A percentile compares a stretch with the other conserved stretches of the same genome.
Evolutionary conservation across 1,140 invertebrate species (phyloP).

Genomic region (Leptinotarsa lineolata): DNA sequence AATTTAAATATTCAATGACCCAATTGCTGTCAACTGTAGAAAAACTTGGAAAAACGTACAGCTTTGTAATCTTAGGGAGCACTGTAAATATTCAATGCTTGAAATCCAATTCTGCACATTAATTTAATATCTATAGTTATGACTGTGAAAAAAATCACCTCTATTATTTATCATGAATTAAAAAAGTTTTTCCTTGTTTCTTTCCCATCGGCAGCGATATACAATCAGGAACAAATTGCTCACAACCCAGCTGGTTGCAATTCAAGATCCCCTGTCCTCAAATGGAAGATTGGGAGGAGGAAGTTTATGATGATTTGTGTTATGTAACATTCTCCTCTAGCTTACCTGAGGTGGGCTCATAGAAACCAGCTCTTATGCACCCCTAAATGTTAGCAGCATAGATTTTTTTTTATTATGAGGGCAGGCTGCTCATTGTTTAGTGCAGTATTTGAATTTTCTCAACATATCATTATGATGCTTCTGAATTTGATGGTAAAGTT

Average conservation of each 20-base stretch:
- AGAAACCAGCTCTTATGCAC: not conserved
- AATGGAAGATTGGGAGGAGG: slow-evolving; percentile 72
- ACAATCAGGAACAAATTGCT: slow-evolving; percentile 19
- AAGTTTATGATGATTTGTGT: slow-evolving; percentile 87
- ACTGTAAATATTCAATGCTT: too few relatives aligned
- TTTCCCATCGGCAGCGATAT: slow-evolving; percentile 16
- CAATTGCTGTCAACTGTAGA: too few relatives aligned
- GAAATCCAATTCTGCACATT: too few relatives aligned
- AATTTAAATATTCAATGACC: not conserved
- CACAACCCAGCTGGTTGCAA: slow-evolving; percentile 64
- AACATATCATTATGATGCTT: too few relatives aligned
- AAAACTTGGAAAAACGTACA: too few relatives aligned
- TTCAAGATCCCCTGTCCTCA: slow-evolving; percentile 65
- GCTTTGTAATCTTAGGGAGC: too few relatives aligned
- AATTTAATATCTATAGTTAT: too few relatives aligned
- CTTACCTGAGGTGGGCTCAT: slow-evolving; percentile 63
- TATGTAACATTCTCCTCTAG: slow-evolving; percentile 77
- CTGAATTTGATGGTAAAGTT: too few relatives aligned
- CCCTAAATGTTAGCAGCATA: not conserved
- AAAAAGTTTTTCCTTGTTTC: not conserved
- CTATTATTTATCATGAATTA: not conserved
- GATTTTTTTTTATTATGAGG: not conserved
- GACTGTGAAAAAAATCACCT: too few relatives aligned
- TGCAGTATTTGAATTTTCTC: not conserved
- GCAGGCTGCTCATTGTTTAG: not conserved